Percentiles rank a stretch among this genome's conserved stretches.
These are phyloP conservation scores for Pachymerium ferrugineum DNA, from an alignment of 2,888 invertebrate genomes.

Conservation along the genomic window DNA sequence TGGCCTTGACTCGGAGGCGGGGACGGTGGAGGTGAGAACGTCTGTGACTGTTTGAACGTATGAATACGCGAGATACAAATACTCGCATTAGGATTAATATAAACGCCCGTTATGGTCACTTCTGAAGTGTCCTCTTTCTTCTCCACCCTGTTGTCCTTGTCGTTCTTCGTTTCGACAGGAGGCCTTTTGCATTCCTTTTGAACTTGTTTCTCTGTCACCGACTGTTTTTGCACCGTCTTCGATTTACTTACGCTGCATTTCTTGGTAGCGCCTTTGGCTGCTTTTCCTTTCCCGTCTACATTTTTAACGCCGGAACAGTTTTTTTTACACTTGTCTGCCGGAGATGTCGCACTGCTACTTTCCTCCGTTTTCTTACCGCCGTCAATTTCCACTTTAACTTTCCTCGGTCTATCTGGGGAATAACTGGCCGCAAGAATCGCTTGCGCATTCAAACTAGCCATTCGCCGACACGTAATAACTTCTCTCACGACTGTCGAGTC, in stretches of 20 bases:
- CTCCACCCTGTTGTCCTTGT: slow-evolving; percentile 30
- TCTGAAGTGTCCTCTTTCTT: slow-evolving; percentile 36
- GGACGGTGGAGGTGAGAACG: slow-evolving; percentile 33
- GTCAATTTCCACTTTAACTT: slow-evolving; percentile 47
- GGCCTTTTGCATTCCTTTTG: neutral
- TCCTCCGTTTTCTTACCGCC: slow-evolving; percentile 52
- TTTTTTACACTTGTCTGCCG: slow-evolving; percentile 42
- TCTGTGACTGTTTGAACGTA: slow-evolving; percentile 35
- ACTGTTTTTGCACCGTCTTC: too few relatives aligned
- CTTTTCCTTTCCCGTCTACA: neutral
- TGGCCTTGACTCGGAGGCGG: slow-evolving; percentile 28
- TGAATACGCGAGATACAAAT: slow-evolving; percentile 37
- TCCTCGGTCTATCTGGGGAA: slow-evolving; percentile 37
- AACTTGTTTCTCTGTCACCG: neutral
- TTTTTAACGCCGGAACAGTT: neutral
- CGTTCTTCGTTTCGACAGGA: neutral
- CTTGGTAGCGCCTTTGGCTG: neutral
- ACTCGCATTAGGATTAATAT: slow-evolving; percentile 37
- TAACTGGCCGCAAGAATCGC: slow-evolving; percentile 86
- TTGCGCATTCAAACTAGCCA: slow-evolving; percentile 85
- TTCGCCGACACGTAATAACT: slow-evolving; percentile 68
- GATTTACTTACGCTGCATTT: neutral
- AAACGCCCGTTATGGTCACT: slow-evolving; percentile 37
- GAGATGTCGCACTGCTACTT: too few relatives aligned
- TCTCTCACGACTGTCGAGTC: neutral